These are phyloP conservation scores for Cassiopea xamachana DNA, from an alignment of 30 jellyfish, hydroid and myxozoan species.

Conservation along the genomic window DNA sequence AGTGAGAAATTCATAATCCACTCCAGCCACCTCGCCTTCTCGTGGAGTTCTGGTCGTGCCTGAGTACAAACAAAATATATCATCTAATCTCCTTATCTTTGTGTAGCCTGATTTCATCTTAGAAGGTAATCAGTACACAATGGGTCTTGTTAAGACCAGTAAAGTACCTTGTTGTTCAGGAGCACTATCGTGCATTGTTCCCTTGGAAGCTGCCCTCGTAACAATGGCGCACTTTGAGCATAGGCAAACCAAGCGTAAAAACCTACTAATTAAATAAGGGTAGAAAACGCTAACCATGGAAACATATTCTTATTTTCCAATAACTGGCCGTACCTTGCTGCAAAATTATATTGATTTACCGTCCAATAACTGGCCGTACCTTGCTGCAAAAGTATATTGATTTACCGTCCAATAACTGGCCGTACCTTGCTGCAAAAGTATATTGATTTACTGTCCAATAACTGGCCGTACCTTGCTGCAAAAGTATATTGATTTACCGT, in stretches of 20 bases:
- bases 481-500: too few species aligned
- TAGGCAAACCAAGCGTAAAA: not conserved
- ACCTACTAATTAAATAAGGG: not conserved
- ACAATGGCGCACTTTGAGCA: not conserved
- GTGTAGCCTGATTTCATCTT: not conserved
- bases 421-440: too few species aligned
- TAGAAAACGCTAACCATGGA: not conserved
- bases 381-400: too few species aligned
- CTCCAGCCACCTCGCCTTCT: conserved; percentile 99
- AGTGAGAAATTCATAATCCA: conserved; percentile 90
- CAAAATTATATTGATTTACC: not conserved
- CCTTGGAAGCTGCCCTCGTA: not conserved
- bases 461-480: too few species aligned
- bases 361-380: too few species aligned
- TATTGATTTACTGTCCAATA: too few species aligned
- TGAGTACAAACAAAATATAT: not conserved
- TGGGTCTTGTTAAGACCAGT: not conserved
- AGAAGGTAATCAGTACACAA: not conserved
- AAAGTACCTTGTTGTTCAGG: not conserved
- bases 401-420: too few species aligned
- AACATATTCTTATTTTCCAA: not conserved
- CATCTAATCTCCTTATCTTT: not conserved
- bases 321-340: not conserved
- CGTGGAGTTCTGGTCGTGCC: conserved; percentile 98
- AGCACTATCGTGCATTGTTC: not conserved